Evolutionary conservation across 2,113 vertebrate species (phyloP).

Genomic region (Microcebus murinus): DNA sequence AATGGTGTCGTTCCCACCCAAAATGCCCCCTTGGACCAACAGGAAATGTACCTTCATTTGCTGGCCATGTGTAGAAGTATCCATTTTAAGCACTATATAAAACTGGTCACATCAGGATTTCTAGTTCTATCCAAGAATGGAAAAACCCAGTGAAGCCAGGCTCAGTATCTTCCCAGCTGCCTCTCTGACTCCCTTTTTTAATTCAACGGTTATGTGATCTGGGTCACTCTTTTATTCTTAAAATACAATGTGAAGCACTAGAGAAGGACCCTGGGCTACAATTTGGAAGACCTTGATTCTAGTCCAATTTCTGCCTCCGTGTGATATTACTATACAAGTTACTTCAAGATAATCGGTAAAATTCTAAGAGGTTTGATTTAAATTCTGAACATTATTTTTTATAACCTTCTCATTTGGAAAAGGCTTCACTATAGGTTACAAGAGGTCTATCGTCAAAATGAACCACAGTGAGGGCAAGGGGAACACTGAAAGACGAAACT

Average conservation of each 20-base stretch:
- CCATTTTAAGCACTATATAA: constrained; percentile 38
- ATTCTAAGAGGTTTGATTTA: background rate
- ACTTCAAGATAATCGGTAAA: background rate
- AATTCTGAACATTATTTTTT: background rate
- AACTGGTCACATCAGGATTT: background rate
- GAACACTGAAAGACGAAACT: background rate
- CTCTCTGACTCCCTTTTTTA: background rate
- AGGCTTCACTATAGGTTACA: background rate
- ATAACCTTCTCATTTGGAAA: background rate
- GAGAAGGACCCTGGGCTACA: background rate
- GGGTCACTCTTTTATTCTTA: background rate
- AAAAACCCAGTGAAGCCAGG: background rate
- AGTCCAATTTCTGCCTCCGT: background rate
- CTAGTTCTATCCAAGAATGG: background rate
- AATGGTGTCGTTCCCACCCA: constrained; percentile 71
- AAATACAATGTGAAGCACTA: background rate
- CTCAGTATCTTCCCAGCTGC: background rate
- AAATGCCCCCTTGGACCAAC: constrained; percentile 59
- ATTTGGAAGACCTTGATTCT: background rate
- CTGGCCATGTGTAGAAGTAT: background rate
- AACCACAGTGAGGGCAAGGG: background rate
- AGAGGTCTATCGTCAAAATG: background rate
- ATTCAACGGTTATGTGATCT: background rate
- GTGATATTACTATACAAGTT: background rate
- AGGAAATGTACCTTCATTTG: constrained; percentile 58